These are phyloP conservation scores for Hypsopygia costalis DNA, from an alignment of 2,888 invertebrate genomes.

Conservation along the genomic window DNA sequence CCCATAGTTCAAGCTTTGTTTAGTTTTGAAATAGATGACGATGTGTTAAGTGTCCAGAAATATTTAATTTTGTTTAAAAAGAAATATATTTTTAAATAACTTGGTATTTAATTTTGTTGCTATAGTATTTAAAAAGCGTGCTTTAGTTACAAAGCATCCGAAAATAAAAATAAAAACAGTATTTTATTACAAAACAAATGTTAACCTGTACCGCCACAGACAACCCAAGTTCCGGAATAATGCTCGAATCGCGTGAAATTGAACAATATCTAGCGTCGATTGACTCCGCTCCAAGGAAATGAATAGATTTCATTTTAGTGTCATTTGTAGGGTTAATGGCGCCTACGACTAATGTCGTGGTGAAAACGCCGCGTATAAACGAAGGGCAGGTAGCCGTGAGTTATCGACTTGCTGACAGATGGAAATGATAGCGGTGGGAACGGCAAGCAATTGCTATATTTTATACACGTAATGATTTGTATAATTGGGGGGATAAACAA, in stretches of 20 bases:
- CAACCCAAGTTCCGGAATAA: conserved; percentile 43
- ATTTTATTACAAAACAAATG: conserved; percentile 27
- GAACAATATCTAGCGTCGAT: conserved; percentile 71
- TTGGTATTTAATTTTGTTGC: no score
- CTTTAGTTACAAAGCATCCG: conserved; percentile 10
- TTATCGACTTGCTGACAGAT: conserved; percentile 48
- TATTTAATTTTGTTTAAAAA: no score
- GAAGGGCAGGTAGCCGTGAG: conserved; percentile 27
- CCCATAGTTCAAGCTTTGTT: no score
- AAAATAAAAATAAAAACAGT: conserved; percentile 24
- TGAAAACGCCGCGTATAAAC: conserved; percentile 43
- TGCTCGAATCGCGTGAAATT: conserved; percentile 75
- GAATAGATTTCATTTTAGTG: conserved; percentile 80
- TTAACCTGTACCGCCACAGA: conserved; percentile 32
- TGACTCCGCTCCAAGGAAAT: conserved; percentile 75
- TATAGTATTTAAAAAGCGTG: background rate
- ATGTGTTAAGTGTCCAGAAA: no score
- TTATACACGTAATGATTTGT: no score
- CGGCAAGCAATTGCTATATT: background rate
- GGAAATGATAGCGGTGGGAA: background rate
- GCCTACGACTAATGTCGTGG: conserved; percentile 59
- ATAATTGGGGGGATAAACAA: no score
- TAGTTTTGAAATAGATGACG: no score
- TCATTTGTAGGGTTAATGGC: conserved; percentile 78
- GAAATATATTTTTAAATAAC: no score